Evolutionary conservation across 2,113 vertebrate genomes (phyloP).

Genomic region (Platycercus adscitus): DNA sequence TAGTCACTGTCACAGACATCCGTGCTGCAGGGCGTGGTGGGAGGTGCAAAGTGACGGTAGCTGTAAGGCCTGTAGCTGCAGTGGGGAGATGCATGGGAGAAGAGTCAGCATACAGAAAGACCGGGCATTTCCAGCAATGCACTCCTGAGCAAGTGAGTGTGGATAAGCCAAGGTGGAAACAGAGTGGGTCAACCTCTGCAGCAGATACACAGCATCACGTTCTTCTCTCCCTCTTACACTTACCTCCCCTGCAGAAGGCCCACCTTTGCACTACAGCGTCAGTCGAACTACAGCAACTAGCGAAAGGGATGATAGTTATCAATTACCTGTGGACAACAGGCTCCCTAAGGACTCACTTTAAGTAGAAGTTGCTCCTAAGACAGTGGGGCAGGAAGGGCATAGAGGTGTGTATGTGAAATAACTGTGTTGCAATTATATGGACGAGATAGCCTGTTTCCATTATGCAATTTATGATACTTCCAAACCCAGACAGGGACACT

Average conservation of each 20-base stretch:
- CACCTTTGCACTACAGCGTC: fast-evolving
- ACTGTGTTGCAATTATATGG: not conserved
- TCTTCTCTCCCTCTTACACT: not conserved
- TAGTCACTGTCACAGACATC: constrained; percentile 98
- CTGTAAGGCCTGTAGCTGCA: constrained; percentile 92
- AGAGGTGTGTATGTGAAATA: not conserved
- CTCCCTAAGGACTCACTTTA: not conserved
- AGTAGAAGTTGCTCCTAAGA: not conserved
- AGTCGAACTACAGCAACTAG: not conserved
- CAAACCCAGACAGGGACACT: not conserved
- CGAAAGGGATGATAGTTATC: not conserved
- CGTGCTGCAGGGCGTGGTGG: constrained; percentile 97
- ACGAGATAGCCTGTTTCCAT: not conserved
- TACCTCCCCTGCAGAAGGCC: not conserved
- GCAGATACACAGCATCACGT: fast-evolving
- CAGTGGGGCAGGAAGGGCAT: not conserved
- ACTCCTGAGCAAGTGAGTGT: fast-evolving
- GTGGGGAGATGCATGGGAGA: not conserved
- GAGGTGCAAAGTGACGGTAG: constrained; percentile 95
- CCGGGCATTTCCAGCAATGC: fast-evolving
- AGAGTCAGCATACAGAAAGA: fast-evolving
- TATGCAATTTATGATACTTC: not conserved
- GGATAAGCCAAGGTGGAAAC: fast-evolving
- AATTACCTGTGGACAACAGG: not conserved
- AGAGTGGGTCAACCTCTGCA: fast-evolving